These are phyloP conservation scores for Pteronotus mesoamericanus DNA, from an alignment of 2,797 vertebrate species.

Conservation along the genomic window DNA sequence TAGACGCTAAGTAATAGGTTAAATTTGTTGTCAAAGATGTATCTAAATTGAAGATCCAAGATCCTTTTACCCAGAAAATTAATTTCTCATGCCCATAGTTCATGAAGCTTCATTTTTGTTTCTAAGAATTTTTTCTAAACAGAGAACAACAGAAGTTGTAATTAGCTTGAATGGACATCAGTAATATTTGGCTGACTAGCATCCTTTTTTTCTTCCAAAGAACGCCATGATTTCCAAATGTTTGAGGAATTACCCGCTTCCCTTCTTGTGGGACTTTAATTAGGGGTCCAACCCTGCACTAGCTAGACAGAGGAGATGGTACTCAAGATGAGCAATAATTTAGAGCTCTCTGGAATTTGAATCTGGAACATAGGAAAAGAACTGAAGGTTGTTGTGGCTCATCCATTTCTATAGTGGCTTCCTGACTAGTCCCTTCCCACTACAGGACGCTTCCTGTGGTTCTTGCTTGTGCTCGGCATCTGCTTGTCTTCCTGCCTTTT, in stretches of 20 bases:
- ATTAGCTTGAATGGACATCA: neutral
- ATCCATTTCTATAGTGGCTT: neutral
- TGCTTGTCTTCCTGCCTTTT: neutral
- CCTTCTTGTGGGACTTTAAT: neutral
- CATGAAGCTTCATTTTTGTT: neutral
- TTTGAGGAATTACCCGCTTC: slow-evolving; percentile 23
- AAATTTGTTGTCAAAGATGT: neutral
- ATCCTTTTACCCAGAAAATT: neutral
- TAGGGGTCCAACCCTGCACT: neutral
- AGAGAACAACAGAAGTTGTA: neutral
- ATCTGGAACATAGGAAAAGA: neutral
- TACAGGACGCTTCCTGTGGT: neutral
- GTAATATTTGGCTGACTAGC: neutral
- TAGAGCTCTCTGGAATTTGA: neutral
- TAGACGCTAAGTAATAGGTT: neutral
- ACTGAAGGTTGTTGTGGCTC: neutral
- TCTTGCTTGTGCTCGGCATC: neutral
- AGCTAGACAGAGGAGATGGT: neutral
- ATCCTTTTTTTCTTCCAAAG: neutral
- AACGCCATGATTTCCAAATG: slow-evolving; percentile 2
- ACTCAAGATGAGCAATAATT: neutral
- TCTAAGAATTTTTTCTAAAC: neutral
- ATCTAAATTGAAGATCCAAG: neutral
- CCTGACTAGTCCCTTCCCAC: neutral
- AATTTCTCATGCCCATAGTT: neutral